Conservation (phyloP, 2,888 invertebrate species). For the Cosmorhoe ocellata region DNA sequence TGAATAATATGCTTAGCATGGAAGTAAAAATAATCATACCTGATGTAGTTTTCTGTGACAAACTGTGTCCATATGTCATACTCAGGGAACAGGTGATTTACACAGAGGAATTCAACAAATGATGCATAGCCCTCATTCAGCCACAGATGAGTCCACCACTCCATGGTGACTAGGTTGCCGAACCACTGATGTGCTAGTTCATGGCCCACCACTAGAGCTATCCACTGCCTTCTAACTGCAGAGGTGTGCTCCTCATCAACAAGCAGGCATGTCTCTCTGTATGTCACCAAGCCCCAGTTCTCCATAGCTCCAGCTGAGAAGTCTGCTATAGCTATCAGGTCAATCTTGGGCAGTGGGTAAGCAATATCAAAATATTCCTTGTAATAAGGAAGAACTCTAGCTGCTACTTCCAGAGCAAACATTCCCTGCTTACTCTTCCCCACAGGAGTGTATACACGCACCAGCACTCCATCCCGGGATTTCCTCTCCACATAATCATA, state of each 20-base stretch:
- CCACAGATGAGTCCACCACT: slow-evolving; percentile 99
- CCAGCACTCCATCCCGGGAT: slow-evolving; percentile 91
- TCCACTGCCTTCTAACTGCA: slow-evolving; percentile 90
- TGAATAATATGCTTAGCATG: slow-evolving; percentile 1
- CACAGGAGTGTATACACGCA: slow-evolving; percentile 92
- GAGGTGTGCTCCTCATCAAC: slow-evolving; percentile 96
- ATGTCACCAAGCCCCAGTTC: slow-evolving; percentile 98
- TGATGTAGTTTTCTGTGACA: slow-evolving; percentile 92
- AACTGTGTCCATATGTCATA: slow-evolving; percentile 99
- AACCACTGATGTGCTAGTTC: slow-evolving; percentile 99
- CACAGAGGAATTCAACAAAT: slow-evolving; percentile 97
- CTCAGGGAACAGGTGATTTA: slow-evolving; percentile 95
- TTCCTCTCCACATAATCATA: slow-evolving; percentile 95
- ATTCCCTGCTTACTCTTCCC: slow-evolving; percentile 95
- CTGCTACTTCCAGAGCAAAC: slow-evolving; percentile 96
- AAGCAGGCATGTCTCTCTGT: slow-evolving; percentile 94
- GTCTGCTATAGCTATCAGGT: slow-evolving; percentile 97
- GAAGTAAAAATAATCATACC: slow-evolving; percentile 50
- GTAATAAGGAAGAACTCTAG: slow-evolving; percentile 95
- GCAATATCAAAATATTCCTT: slow-evolving; percentile 97
- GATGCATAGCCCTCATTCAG: slow-evolving; percentile 98
- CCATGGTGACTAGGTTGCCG: slow-evolving; percentile 98
- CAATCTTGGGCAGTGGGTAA: slow-evolving; percentile 97
- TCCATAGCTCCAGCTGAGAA: slow-evolving; percentile 98
- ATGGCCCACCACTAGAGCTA: slow-evolving; percentile 94